phyloP scores from a whole-genome alignment of 2,888 invertebrate genomes.

The Junonia oenone region DNA sequence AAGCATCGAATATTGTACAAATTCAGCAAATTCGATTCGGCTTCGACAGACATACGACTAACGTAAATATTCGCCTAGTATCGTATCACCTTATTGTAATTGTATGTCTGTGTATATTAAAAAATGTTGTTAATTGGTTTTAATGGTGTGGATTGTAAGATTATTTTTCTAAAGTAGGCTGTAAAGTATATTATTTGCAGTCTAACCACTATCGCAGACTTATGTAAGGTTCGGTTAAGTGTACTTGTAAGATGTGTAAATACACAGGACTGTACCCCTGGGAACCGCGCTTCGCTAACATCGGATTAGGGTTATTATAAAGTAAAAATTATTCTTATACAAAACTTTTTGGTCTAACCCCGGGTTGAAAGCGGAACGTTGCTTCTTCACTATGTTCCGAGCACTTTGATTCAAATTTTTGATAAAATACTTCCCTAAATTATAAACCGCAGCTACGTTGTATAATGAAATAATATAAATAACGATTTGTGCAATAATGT shows the following conservation, averaged over 20 bases:
- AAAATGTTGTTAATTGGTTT: constrained; percentile 40
- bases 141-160: constrained; percentile 40
- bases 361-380: constrained; percentile 10
- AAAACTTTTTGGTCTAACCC: constrained; percentile 19
- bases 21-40: constrained; percentile 24
- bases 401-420: neutral
- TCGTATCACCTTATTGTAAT: constrained; percentile 30
- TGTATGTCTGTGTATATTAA: constrained; percentile 34
- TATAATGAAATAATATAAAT: constrained; percentile 7
- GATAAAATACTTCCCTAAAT: neutral
- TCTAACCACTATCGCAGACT: constrained; percentile 59
- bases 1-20: constrained; percentile 32
- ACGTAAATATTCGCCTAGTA: constrained; percentile 20
- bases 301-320: constrained; percentile 14
- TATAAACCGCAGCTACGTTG: constrained; percentile 1
- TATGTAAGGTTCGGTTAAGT: constrained; percentile 56
- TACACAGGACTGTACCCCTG: constrained; percentile 52
- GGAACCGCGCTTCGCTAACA: constrained; percentile 24
- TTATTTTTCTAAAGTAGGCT: constrained; percentile 52
- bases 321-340: constrained; percentile 21
- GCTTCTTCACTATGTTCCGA: neutral
- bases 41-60: constrained; percentile 13
- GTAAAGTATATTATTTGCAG: constrained; percentile 53
- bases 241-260: constrained; percentile 71
- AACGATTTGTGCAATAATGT: constrained; percentile 28